Base-by-base conservation (phyloP, 2,113 vertebrate genomes). In the Urocitellus parryii region DNA sequence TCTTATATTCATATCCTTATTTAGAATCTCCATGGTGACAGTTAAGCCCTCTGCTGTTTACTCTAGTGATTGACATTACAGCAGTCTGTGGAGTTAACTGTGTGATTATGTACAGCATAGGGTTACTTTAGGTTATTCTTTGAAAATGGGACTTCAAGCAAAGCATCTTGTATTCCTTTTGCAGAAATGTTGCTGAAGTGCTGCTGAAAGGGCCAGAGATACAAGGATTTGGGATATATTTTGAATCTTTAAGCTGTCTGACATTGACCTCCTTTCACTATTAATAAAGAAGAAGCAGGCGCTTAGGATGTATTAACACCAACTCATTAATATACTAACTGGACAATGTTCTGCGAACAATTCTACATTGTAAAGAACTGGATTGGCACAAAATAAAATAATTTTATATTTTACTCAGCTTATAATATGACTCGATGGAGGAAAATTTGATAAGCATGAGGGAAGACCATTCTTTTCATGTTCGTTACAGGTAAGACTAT, bases 401-500 rank as follows among this genome's bases (percentile, higher is more conserved):
- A 94, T 96, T 98, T 98, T 98, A 80, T 22, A 87, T 90, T 96
- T 96, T 98, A 95, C 98, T 97, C 98, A 98, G 95, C 98, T 99
- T 99, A 98, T 99, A 99, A 99, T 99, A 99, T 98, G 98, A 98
- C 97, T 98, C 98, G 84, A 99, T 99, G 99, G 99, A 99, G 98
- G 98, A 98, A 96, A 98, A 98, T 98, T 96, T 99, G 98, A 96
- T 99, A 99, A 99, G 98, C 98, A 99, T 99, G 98, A 98, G 91
- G 96, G 98, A 99, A 97, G 99, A 99, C 97, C 99, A 98, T 95
- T 99, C 99, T 96, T 99, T 99, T 98, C 99, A 99, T 97, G 99
- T 99, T 97, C 98, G 99, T 94, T 99, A 99, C 99, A 99, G 99
- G 99, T 99, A 99, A 99, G 99, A 86, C 81, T 61, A 10, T 88